phyloP scores from a whole-genome alignment of 2,797 vertebrate species.

The Potorous gilbertii region DNA sequence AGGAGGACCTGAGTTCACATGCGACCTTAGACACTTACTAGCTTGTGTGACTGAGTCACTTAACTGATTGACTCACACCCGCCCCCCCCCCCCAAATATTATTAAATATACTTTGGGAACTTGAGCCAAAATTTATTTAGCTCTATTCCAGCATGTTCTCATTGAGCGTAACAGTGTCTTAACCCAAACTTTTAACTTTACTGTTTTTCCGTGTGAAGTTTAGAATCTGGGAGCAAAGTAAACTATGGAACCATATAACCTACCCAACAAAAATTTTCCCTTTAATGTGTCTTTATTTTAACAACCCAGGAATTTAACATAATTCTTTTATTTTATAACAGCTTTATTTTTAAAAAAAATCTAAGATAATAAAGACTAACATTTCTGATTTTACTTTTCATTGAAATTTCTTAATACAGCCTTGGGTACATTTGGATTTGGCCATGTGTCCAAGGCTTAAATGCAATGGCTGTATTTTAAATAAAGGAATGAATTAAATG shows the following conservation, averaged over 20 bases:
- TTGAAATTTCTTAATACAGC: constrained; percentile 24
- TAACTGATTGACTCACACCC: background rate
- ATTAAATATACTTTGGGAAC: constrained; percentile 21
- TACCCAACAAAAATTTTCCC: background rate
- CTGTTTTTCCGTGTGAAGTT: constrained; percentile 26
- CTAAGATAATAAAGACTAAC: background rate
- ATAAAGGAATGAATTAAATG: constrained; percentile 45
- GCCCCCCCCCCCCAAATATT: background rate
- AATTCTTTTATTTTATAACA: constrained; percentile 30
- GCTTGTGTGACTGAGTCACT: background rate
- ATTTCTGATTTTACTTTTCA: background rate
- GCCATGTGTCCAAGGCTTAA: constrained; percentile 17
- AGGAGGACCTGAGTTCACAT: background rate
- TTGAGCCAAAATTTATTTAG: constrained; percentile 1
- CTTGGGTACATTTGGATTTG: constrained; percentile 13
- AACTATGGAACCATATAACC: constrained; percentile 20
- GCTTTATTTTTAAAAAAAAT: background rate
- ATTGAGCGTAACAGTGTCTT: constrained; percentile 15
- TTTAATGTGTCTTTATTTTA: constrained; percentile 34
- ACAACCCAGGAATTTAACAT: background rate
- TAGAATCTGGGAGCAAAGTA: constrained; percentile 44
- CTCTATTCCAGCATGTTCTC: constrained; percentile 22
- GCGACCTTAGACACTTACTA: background rate
- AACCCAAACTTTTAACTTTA: constrained; percentile 45
- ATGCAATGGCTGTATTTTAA: constrained; percentile 46